Percentiles rank a stretch among this genome's conserved stretches.
phyloP scores from a whole-genome alignment of 2,888 invertebrate genomes.

The Ferrisia virgata region DNA sequence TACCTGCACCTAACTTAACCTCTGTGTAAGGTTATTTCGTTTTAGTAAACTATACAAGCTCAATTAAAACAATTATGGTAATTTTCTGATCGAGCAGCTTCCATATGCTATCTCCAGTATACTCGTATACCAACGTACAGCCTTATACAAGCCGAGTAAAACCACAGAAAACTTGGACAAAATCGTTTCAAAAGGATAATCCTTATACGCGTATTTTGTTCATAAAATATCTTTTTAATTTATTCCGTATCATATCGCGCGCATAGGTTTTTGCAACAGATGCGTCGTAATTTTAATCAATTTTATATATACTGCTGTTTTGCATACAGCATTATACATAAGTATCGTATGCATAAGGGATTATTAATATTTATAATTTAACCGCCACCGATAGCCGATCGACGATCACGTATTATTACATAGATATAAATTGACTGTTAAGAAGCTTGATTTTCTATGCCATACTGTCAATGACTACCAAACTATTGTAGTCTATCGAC shows the following conservation, averaged over 20 bases:
- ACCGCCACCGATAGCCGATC: too few relatives aligned
- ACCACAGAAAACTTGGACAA: neutral
- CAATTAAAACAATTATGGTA: constrained; percentile 20
- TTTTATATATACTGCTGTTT: neutral
- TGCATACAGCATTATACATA: neutral
- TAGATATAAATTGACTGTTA: neutral
- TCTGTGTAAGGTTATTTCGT: neutral
- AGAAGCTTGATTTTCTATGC: neutral
- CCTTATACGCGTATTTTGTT: neutral
- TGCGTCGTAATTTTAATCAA: neutral
- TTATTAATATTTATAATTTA: neutral
- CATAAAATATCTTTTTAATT: neutral
- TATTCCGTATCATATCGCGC: neutral
- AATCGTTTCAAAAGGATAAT: neutral
- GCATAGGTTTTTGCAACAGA: neutral
- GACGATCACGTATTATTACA: too few relatives aligned
- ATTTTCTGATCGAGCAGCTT: neutral
- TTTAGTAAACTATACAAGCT: neutral
- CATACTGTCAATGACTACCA: too few relatives aligned
- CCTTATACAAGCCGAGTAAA: neutral
- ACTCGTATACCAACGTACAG: neutral
- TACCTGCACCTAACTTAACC: too few relatives aligned
- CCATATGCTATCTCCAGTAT: neutral
- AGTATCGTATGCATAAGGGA: too few relatives aligned
- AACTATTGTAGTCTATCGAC: too few relatives aligned